phyloP scores from a whole-genome alignment of 2,113 vertebrate species.

The Chiloscyllium plagiosum region DNA sequence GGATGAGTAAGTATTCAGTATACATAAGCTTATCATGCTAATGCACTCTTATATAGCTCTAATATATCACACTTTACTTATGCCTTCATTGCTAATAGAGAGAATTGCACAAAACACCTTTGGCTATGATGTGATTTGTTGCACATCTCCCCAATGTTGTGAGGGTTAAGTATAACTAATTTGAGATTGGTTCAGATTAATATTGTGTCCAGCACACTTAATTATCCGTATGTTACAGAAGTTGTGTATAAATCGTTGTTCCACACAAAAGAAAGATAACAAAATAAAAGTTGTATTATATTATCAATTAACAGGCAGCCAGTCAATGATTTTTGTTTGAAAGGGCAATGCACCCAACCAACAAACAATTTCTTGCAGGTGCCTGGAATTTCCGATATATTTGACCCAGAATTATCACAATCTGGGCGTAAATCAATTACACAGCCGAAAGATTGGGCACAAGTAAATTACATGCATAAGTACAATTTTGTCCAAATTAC shows the following conservation, averaged over 20 bases:
- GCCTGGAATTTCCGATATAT: background rate
- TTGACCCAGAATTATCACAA: background rate
- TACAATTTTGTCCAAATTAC: background rate
- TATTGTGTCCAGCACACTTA: background rate
- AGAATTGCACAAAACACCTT: background rate
- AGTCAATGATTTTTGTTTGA: background rate
- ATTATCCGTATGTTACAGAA: background rate
- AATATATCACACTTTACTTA: background rate
- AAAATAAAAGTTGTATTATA: background rate
- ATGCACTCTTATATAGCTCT: background rate
- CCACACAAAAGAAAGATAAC: background rate
- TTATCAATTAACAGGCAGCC: background rate
- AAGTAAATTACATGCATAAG: background rate
- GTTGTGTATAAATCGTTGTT: background rate
- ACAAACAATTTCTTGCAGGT: background rate
- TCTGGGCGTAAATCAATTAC: background rate
- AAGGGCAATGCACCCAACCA: background rate
- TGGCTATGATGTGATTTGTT: background rate
- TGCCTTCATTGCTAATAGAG: background rate
- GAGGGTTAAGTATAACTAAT: background rate
- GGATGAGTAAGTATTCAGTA: background rate
- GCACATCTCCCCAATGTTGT: background rate
- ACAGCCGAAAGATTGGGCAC: background rate
- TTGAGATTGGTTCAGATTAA: background rate
- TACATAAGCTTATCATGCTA: background rate